These are phyloP conservation scores for Cyphomyrmex costatus DNA, from an alignment of 1,140 invertebrate species.

Conservation along the genomic window DNA sequence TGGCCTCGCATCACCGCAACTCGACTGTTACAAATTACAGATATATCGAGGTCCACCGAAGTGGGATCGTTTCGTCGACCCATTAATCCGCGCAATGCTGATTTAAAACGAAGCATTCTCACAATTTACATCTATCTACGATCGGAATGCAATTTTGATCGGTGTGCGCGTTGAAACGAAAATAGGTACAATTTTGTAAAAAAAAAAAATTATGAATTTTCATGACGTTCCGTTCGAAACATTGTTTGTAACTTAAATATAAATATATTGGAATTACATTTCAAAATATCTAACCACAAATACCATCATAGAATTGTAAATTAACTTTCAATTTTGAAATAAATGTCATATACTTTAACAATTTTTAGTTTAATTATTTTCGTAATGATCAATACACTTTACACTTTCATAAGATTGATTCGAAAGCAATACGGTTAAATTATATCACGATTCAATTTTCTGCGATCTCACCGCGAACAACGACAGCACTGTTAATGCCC, in stretches of 20 bases:
- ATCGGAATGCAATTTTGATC: constrained; percentile 61
- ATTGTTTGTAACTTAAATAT: constrained; percentile 24
- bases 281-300: neutral
- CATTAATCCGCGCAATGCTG: constrained; percentile 67
- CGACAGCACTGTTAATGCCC: constrained; percentile 28
- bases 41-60: constrained; percentile 79
- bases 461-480: constrained; percentile 8
- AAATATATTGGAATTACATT: neutral
- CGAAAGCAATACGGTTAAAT: constrained; percentile 7
- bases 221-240: neutral
- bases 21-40: constrained; percentile 91
- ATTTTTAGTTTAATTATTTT: constrained; percentile 31
- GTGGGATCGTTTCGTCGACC: constrained; percentile 73
- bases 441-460: constrained; percentile 10
- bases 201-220: neutral
- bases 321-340: constrained; percentile 11
- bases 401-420: constrained; percentile 8
- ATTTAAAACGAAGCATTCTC: constrained; percentile 61
- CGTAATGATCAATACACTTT: neutral
- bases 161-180: constrained; percentile 24
- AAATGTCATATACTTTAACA: neutral
- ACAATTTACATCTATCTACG: constrained; percentile 25
- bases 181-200: neutral
- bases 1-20: constrained; percentile 99
- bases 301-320: neutral